phyloP scores from a whole-genome alignment of 1,140 invertebrate genomes.

The Acarapis woodi region DNA sequence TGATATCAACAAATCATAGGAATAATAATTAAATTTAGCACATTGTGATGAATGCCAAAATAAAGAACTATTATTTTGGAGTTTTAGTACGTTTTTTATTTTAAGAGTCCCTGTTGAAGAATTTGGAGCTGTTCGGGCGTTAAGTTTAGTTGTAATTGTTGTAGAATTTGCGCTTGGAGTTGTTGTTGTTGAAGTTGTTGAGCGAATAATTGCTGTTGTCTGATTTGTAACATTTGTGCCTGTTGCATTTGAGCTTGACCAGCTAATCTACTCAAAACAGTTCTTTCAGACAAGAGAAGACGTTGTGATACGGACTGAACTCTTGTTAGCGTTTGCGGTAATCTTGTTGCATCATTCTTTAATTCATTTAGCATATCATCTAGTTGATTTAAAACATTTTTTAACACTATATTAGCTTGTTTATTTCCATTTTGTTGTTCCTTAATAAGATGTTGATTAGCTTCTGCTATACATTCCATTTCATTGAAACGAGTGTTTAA shows the following conservation, averaged over 20 bases:
- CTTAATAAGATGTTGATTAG: slow-evolving; percentile 85
- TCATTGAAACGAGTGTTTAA: slow-evolving; percentile 46
- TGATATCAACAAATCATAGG: too few species aligned
- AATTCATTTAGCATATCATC: slow-evolving; percentile 95
- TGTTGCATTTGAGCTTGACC: slow-evolving; percentile 11
- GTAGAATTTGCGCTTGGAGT: too few species aligned
- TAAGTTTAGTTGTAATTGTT: too few species aligned
- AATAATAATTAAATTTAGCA: too few species aligned
- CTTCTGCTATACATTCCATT: slow-evolving; percentile 71
- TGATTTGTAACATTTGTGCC: too few species aligned
- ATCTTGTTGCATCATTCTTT: slow-evolving; percentile 91
- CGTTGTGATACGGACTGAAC: slow-evolving; percentile 89
- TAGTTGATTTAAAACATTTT: slow-evolving; percentile 92
- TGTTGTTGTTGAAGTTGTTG: too few species aligned
- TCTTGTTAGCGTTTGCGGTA: slow-evolving; percentile 80
- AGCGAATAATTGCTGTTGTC: too few species aligned
- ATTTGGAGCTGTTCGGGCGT: too few species aligned
- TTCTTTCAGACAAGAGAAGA: slow-evolving; percentile 84
- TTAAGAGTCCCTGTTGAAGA: too few species aligned
- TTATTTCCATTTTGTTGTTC: slow-evolving; percentile 92
- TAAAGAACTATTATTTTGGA: too few species aligned
- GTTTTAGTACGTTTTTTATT: too few species aligned
- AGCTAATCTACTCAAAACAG: slow-evolving; percentile 17
- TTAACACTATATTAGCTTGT: slow-evolving; percentile 87
- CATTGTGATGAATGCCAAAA: too few species aligned